Evolutionary conservation across 1,140 invertebrate genomes (phyloP), one percentile per base, ranked within the genome.

Genomic region (Temnothorax longispinosus): DNA sequence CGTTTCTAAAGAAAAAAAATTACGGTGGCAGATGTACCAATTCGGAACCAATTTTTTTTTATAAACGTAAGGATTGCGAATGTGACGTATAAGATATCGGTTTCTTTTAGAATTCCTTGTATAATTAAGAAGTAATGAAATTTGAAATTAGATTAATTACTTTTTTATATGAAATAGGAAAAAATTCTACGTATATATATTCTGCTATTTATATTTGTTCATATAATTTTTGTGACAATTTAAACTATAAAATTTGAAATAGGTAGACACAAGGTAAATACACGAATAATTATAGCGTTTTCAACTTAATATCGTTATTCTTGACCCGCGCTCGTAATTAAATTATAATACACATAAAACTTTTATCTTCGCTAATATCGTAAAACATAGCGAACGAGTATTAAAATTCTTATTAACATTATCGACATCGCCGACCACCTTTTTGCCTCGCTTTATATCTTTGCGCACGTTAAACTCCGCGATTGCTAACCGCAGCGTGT

Each of bases 221-320:
- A 10, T 10, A n/a, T 32, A 75, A 69, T 27, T 69, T 69, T 4
- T 27, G 11, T 21, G 35, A 56, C 7, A 41, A 76, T 58, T 21
- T 56, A 13, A 13, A 58, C 56, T 21, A 56, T 56, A 11, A 27
- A 27, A 27, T 27, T 27, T 74, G 15, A 47, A 74, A 15, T 52
- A 7, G 15, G 32, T 50, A 71, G 44, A 50, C 15, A 21, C 18
- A 11, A 35, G 18, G 15, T 52, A 35, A 52, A 72, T 69, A 44
- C 65, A n/a, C 38, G n/a, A 47, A 47, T n/a, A n/a, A 69, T 44
- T 69, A 27, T 4, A 10, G 4, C 35, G 11, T 54, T 11, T 44
- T 21, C 54, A 54, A 76, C 21, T 58, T 76, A 76, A 76, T 76
- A 76, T 27, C 21, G 13, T 1, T 41, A 62, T 77, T 77, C 10